Conservation (phyloP, 2,113 vertebrate genomes). For the Accipiter cooperii region DNA sequence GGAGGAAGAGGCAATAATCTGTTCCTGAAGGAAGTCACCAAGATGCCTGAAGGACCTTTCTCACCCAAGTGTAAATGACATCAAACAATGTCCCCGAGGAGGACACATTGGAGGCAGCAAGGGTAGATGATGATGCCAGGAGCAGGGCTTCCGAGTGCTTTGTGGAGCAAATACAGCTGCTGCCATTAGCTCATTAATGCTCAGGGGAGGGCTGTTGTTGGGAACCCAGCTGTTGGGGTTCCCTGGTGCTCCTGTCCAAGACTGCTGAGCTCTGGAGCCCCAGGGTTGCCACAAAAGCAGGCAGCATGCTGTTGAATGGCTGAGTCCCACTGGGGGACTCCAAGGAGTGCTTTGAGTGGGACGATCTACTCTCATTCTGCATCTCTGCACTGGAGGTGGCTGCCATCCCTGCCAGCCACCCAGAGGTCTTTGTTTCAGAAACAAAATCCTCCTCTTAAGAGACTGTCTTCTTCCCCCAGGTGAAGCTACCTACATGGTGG, state of each 20-base stretch:
- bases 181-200: not conserved
- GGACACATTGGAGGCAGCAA: not conserved
- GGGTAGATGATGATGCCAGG: not conserved
- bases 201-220: not conserved
- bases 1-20: not conserved
- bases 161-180: not conserved
- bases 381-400: fast-evolving
- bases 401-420: not conserved
- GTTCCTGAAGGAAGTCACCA: not conserved
- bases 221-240: fast-evolving
- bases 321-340: not conserved
- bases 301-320: not conserved
- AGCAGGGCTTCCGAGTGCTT: fast-evolving
- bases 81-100: not conserved
- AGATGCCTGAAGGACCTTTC: not conserved
- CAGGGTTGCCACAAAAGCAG: not conserved
- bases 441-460: not conserved
- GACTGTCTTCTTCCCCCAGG: not conserved
- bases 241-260: not conserved
- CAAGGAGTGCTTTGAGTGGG: not conserved
- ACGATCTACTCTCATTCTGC: not conserved
- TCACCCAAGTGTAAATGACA: not conserved
- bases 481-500: not conserved
- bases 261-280: not conserved
- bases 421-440: not conserved